Evolutionary conservation across 2,797 vertebrate species (phyloP).

Genomic region (Cyclopterus lumpus): DNA sequence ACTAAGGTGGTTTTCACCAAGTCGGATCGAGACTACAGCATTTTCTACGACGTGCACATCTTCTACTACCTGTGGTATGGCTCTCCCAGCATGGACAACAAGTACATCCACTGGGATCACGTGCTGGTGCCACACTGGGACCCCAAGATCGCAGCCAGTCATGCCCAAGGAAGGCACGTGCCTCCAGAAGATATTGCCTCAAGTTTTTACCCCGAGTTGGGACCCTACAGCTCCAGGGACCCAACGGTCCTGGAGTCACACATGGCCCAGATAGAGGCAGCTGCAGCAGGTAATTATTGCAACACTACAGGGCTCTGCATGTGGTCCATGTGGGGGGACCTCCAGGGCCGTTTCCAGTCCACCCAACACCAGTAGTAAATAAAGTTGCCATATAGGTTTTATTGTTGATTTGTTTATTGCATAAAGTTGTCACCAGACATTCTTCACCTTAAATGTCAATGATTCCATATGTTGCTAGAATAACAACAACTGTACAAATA

Average conservation of each 20-base stretch:
- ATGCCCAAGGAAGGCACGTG: constrained; percentile 88
- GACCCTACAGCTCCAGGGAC: constrained; percentile 91
- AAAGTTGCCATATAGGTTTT: not conserved
- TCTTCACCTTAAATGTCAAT: too few species aligned
- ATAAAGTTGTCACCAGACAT: not conserved
- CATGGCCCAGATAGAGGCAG: constrained; percentile 89
- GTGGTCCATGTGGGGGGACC: not conserved
- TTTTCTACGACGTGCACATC: constrained; percentile 90
- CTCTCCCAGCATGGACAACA: constrained; percentile 82
- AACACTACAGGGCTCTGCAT: not conserved
- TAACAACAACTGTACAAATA: not conserved
- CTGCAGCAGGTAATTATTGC: constrained; percentile 84
- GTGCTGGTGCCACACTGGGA: constrained; percentile 93
- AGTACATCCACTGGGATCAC: constrained; percentile 92
- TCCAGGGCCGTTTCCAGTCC: not conserved
- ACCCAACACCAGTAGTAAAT: not conserved
- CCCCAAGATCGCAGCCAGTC: constrained; percentile 91
- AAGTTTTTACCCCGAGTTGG: constrained; percentile 90
- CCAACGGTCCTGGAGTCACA: constrained; percentile 88
- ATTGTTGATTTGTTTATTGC: not conserved
- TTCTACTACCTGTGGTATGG: constrained; percentile 94
- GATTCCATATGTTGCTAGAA: not conserved
- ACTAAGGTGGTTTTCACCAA: constrained; percentile 82
- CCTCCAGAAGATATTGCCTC: constrained; percentile 91
- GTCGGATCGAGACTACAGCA: constrained; percentile 82